Evolutionary conservation across 2,797 vertebrate species (phyloP), one percentile per base, ranked within the genome.

Genomic region (Furcifer pardalis): DNA sequence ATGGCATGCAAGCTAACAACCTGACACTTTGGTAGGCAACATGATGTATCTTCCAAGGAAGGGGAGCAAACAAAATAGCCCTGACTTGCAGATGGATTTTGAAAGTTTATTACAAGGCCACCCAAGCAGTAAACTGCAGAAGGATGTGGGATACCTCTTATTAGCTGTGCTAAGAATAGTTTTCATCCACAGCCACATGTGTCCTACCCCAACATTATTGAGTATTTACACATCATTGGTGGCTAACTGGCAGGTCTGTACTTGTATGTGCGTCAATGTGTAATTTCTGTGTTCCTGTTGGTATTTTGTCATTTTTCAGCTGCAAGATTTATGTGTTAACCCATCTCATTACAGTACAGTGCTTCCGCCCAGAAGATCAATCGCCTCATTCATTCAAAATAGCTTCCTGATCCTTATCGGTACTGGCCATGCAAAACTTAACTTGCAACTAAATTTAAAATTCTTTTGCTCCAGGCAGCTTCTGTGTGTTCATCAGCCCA

Each of bases 401-500:
- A 40, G 13, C 8, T 52, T 83, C 10, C 46, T 76, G 17, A 21
- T 56, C 5, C 46, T 76, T n/a, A 66, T 83, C 9, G 30, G 5
- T 4, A 82, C 40, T 76, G 73, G 25, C 32, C 75, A 35, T 49
- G n/a, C 42, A 74, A 63, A 46, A 74, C 72, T 37, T 82, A 60
- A 75, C 4, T 71, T 81, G 79, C 46, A 40, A 32, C 66, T 19
- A 59, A 35, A 19, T 63, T 46, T 63, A 46, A 13, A 63, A 63
- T 5, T 35, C 32, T 75, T 65, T 27, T 21, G 8, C 42, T 49
- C 15, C 21, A 62, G 69, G 37, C 37, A 35, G 42, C 1, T 25
- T n/a, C 52, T 13, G 37, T 78, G 27, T 59, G 84, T 89, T 86
- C 84, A 79, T 83, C 84, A 82, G 63, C 68, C 83, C 82, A 73